These are phyloP conservation scores for Apodemia duryi DNA, from an alignment of 2,888 invertebrate genomes.

Conservation along the genomic window DNA sequence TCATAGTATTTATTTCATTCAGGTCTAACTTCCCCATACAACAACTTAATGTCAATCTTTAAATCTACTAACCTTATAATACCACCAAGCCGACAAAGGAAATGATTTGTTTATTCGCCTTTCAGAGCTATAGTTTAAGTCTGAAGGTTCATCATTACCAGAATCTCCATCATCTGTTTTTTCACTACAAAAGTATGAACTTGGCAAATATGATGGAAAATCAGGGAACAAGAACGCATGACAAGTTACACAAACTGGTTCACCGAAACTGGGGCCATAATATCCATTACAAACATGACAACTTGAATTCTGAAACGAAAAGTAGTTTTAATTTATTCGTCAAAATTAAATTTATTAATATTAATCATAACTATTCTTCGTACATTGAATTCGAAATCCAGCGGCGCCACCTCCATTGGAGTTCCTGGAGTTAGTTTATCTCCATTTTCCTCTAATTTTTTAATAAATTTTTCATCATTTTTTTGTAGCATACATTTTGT, in stretches of 20 bases:
- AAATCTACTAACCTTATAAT: conserved; percentile 52
- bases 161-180: conserved; percentile 94
- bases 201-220: conserved; percentile 78
- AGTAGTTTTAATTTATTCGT: neutral
- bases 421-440: conserved; percentile 54
- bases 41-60: neutral
- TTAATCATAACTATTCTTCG: conserved; percentile 25
- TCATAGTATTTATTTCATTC: too few species aligned
- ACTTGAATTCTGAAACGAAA: conserved; percentile 78
- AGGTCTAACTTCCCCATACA: too few species aligned
- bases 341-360: neutral
- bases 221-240: conserved; percentile 95
- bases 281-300: conserved; percentile 95
- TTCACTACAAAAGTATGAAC: conserved; percentile 71
- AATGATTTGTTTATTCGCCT: conserved; percentile 60
- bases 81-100: conserved; percentile 59
- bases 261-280: conserved; percentile 94
- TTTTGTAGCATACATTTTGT: too few species aligned
- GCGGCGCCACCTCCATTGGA: conserved; percentile 46
- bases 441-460: conserved; percentile 64
- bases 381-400: conserved; percentile 69
- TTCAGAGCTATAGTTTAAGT: conserved; percentile 79
- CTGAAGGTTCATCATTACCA: conserved; percentile 95
- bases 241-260: conserved; percentile 94
- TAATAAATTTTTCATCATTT: conserved; percentile 44